Percentiles rank a stretch among this genome's conserved stretches.
These are phyloP conservation scores for Phthorimaea operculella DNA, from an alignment of 1,140 invertebrate species.

Conservation along the genomic window DNA sequence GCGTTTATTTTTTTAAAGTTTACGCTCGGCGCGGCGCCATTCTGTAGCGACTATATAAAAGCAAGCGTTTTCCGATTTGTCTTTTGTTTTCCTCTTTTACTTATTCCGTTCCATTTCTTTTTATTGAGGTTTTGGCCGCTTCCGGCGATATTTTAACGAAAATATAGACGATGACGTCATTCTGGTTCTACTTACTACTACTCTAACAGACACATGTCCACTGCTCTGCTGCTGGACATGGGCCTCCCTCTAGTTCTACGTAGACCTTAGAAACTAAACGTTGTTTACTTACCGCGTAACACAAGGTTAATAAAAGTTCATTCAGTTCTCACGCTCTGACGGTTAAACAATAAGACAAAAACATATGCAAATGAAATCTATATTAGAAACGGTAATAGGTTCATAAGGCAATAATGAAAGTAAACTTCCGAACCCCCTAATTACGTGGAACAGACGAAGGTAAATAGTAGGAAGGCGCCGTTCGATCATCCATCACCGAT, in stretches of 20 bases:
- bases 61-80: conserved; percentile 48
- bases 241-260: no score
- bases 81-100: conserved; percentile 44
- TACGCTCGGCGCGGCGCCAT: conserved; percentile 39
- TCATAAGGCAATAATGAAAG: conserved; percentile 59
- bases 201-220: no score
- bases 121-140: conserved; percentile 12
- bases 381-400: conserved; percentile 60
- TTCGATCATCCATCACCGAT: conserved; percentile 66
- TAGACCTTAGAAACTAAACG: no score
- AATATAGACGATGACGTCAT: background rate
- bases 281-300: no score
- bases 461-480: conserved; percentile 60
- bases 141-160: background rate
- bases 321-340: conserved; percentile 19
- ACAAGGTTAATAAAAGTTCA: background rate
- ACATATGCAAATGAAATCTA: conserved; percentile 47
- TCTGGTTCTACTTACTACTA: background rate
- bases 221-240: no score
- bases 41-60: conserved; percentile 38
- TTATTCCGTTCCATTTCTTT: conserved; percentile 31
- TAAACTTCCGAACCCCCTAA: conserved; percentile 63
- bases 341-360: conserved; percentile 25
- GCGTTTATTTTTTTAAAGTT: conserved; percentile 65
- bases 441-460: conserved; percentile 52